A percentile compares a stretch with the other conserved stretches of the same genome.
These are phyloP conservation scores for Sylvicola fuscatus DNA, from an alignment of 2,888 invertebrate genomes.

Conservation along the genomic window DNA sequence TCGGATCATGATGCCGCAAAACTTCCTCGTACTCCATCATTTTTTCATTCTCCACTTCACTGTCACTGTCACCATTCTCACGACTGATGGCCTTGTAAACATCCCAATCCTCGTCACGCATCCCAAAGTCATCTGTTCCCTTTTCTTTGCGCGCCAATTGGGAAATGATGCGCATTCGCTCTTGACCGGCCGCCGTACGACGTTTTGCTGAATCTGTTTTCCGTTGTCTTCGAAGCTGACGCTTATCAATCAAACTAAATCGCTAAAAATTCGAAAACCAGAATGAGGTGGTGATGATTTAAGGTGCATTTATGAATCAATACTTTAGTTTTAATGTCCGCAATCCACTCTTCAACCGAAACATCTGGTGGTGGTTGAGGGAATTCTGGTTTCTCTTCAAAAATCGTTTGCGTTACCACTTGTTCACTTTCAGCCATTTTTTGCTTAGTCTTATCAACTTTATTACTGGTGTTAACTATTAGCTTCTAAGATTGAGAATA, in stretches of 20 bases:
- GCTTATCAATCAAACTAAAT: constrained; percentile 32
- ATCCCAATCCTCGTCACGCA: constrained; percentile 90
- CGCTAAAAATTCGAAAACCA: constrained; percentile 22
- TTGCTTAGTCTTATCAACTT: constrained; percentile 47
- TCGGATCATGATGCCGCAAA: constrained; percentile 64
- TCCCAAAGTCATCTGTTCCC: constrained; percentile 77
- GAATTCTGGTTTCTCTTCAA: constrained; percentile 13
- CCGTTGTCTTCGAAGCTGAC: constrained; percentile 53
- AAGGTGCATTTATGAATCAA: background rate
- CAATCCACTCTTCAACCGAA: constrained; percentile 18
- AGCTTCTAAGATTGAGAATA: constrained; percentile 18
- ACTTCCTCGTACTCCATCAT: constrained; percentile 70
- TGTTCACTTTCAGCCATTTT: constrained; percentile 41
- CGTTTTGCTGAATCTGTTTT: constrained; percentile 76
- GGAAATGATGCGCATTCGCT: constrained; percentile 86
- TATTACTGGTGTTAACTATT: constrained; percentile 41
- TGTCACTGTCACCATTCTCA: constrained; percentile 67
- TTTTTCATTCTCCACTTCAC: constrained; percentile 80
- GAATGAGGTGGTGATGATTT: background rate
- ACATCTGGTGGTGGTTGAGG: constrained; percentile 19
- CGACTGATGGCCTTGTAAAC: constrained; percentile 77
- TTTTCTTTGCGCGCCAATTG: constrained; percentile 63
- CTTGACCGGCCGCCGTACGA: constrained; percentile 80
- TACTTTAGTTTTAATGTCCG: constrained; percentile 14
- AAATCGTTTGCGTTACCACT: constrained; percentile 5